A percentile compares a stretch with the other conserved stretches of the same genome.
Conservation (phyloP, 2,797 vertebrate genomes). For the Botia almorhae region DNA sequence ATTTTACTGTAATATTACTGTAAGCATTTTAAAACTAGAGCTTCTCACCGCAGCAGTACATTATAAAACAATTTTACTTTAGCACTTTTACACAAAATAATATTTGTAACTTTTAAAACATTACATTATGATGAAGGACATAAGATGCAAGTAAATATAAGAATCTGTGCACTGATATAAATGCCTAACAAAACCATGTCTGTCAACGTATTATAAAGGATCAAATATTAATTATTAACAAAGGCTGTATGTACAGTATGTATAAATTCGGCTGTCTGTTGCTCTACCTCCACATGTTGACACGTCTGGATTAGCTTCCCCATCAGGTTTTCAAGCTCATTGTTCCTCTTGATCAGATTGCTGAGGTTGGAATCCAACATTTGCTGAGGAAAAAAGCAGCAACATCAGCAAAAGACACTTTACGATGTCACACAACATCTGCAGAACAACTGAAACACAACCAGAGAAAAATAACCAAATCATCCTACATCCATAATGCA, state of each 20-base stretch:
- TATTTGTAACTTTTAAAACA: no score
- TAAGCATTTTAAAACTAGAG: no score
- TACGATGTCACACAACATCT: neutral
- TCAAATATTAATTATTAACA: neutral
- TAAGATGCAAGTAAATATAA: no score
- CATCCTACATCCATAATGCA: slow-evolving; percentile 27
- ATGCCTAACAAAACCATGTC: no score
- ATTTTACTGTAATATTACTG: no score
- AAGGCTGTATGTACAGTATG: neutral
- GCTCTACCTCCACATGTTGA: slow-evolving; percentile 93
- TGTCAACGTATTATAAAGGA: neutral
- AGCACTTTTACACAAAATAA: no score
- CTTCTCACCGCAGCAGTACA: no score
- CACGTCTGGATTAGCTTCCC: slow-evolving; percentile 98
- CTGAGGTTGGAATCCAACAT: slow-evolving; percentile 95
- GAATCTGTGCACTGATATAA: no score
- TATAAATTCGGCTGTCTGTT: neutral
- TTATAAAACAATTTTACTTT: no score
- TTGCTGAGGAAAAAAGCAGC: slow-evolving; percentile 82
- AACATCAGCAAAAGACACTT: slow-evolving; percentile 10
- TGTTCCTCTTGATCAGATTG: slow-evolving; percentile 98
- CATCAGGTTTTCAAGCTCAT: slow-evolving; percentile 96
- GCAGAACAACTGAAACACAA: neutral
- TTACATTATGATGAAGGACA: no score
- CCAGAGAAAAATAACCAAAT: neutral